Percentiles rank a stretch among this genome's conserved stretches.
Evolutionary conservation across 1,140 invertebrate species (phyloP).

Genomic region (Philotrypesis tridentata): DNA sequence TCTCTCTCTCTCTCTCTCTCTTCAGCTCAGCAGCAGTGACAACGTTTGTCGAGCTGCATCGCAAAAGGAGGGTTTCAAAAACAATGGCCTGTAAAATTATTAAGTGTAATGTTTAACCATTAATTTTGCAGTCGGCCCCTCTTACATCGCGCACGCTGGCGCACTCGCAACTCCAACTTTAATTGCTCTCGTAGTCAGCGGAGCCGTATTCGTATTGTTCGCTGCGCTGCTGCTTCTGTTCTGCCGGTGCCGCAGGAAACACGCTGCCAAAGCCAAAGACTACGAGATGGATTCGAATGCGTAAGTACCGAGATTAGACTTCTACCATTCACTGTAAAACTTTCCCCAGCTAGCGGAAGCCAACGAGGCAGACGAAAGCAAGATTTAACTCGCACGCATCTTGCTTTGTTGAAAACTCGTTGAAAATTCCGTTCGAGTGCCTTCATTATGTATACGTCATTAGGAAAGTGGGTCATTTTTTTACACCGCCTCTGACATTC

Average conservation of each 20-base stretch:
- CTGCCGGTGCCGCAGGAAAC: constrained; percentile 88
- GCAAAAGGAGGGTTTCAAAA: not conserved
- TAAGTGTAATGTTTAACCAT: constrained; percentile 31
- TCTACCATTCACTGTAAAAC: not conserved
- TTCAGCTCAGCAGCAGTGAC: not conserved
- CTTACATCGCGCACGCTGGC: constrained; percentile 85
- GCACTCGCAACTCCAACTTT: constrained; percentile 84
- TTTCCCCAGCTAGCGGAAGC: not conserved
- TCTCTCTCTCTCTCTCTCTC: too few species aligned
- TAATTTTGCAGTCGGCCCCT: constrained; percentile 80
- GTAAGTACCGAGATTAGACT: constrained; percentile 67
- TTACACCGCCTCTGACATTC: not conserved
- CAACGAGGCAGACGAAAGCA: not conserved
- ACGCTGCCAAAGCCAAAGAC: constrained; percentile 90
- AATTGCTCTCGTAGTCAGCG: constrained; percentile 87
- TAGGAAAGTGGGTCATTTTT: constrained; percentile 4
- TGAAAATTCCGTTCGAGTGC: not conserved
- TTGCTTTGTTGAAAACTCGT: constrained; percentile 27
- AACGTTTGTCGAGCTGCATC: too few species aligned
- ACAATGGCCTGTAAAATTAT: constrained; percentile 22
- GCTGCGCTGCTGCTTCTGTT: constrained; percentile 86
- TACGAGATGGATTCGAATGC: constrained; percentile 89
- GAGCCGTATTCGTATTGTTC: constrained; percentile 86
- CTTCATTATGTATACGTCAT: not conserved
- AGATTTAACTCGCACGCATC: not conserved